Percentiles rank a stretch among this genome's conserved stretches.
Conservation (phyloP, 2,113 vertebrate species). For the Lota lota region DNA sequence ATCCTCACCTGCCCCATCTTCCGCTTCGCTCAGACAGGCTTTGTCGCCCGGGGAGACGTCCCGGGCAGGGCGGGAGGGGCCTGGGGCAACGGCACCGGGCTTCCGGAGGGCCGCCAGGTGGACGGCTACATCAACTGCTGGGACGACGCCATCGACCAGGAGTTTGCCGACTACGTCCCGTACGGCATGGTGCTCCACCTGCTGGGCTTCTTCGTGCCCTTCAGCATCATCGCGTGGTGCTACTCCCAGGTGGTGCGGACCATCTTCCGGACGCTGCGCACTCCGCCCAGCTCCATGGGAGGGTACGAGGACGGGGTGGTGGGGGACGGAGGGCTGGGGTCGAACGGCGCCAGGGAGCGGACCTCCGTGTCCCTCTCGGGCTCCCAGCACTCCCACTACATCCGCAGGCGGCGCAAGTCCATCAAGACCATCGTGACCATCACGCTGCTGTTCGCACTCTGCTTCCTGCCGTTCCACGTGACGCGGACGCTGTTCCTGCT, state of each 20-base stretch:
- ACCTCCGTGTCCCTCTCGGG: constrained; percentile 62
- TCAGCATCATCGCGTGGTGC: constrained; percentile 79
- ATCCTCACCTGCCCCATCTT: constrained; percentile 79
- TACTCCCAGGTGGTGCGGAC: constrained; percentile 79
- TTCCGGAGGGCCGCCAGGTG: neutral
- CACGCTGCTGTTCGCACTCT: constrained; percentile 78
- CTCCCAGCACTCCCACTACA: constrained; percentile 70
- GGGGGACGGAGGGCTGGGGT: constrained; percentile 13
- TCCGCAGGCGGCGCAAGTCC: constrained; percentile 73
- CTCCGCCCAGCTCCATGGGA: constrained; percentile 53
- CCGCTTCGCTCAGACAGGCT: constrained; percentile 75
- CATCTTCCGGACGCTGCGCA: constrained; percentile 71
- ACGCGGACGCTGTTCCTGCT: constrained; percentile 80
- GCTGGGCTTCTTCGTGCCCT: constrained; percentile 77
- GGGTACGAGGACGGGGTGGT: constrained; percentile 43
- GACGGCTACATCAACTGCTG: constrained; percentile 72
- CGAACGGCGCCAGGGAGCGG: constrained; percentile 32
- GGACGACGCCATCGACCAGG: constrained; percentile 78
- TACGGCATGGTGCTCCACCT: constrained; percentile 78
- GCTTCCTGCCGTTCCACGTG: constrained; percentile 80
- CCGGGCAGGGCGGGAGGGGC: neutral
- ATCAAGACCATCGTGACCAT: constrained; percentile 80
- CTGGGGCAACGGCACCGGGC: constrained; percentile 16
- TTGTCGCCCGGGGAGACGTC: constrained; percentile 24
- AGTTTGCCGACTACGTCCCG: constrained; percentile 77